Conservation (phyloP, 2,888 invertebrate species). For the Hydraecia micacea region DNA sequence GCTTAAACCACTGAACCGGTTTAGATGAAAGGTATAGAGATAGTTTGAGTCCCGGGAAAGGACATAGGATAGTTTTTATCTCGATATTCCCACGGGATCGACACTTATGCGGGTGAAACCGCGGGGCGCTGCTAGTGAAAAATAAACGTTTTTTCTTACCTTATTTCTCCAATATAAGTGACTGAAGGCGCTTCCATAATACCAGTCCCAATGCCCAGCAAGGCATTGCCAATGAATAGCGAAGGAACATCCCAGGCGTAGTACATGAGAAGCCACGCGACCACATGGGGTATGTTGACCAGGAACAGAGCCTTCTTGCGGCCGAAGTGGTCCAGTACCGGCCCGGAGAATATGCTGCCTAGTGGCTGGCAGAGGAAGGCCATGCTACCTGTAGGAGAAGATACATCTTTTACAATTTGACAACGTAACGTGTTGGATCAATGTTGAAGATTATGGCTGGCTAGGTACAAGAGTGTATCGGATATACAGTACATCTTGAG, state of each 20-base stretch:
- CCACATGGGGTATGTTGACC: constrained; percentile 90
- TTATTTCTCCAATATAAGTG: constrained; percentile 91
- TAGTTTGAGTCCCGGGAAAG: too few species aligned
- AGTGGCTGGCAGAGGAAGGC: constrained; percentile 90
- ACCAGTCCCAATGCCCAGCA: constrained; percentile 90
- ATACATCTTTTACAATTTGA: not conserved
- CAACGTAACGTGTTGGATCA: not conserved
- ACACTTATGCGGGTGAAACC: too few species aligned
- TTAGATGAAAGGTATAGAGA: too few species aligned
- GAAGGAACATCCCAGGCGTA: constrained; percentile 86
- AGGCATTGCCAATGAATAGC: constrained; percentile 87
- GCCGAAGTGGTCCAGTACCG: constrained; percentile 89
- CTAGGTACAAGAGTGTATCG: not conserved
- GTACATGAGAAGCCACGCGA: constrained; percentile 90
- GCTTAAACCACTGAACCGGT: too few species aligned
- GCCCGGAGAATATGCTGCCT: constrained; percentile 90
- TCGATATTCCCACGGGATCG: too few species aligned
- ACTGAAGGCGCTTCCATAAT: constrained; percentile 91
- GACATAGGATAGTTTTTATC: too few species aligned
- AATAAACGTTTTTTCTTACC: constrained; percentile 72
- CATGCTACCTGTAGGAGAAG: constrained; percentile 86
- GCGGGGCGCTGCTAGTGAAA: too few species aligned
- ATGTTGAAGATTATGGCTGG: not conserved
- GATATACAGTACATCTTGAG: too few species aligned
- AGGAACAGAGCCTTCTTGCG: constrained; percentile 89